Evolutionary conservation across 2,113 vertebrate genomes (phyloP).

Genomic region (Rhizomys pruinosus): DNA sequence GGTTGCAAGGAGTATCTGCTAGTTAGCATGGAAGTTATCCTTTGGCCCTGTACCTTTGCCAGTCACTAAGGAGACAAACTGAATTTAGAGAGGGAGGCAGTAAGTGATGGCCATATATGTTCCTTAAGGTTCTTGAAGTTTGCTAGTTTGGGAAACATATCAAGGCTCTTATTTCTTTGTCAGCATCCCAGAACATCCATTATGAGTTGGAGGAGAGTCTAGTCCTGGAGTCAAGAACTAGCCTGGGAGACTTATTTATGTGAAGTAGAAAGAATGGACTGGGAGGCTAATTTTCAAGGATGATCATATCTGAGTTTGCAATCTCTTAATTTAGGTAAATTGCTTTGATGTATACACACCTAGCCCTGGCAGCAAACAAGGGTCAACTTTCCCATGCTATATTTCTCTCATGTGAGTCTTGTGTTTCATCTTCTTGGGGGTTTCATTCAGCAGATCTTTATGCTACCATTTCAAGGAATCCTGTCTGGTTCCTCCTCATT

Average conservation of each 20-base stretch:
- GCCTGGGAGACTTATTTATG: background rate
- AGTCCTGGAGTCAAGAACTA: background rate
- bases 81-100: background rate
- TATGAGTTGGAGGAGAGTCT: background rate
- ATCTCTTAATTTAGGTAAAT: background rate
- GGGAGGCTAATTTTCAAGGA: background rate
- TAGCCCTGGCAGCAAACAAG: background rate
- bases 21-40: background rate
- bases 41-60: background rate
- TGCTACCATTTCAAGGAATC: background rate
- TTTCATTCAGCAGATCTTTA: background rate
- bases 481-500: background rate
- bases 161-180: background rate
- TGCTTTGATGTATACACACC: background rate
- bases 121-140: background rate
- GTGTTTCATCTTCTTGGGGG: background rate
- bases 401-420: background rate
- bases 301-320: background rate
- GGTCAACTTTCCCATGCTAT: background rate
- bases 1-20: background rate
- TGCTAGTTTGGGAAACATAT: background rate
- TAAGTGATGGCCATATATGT: background rate
- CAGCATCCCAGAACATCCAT: background rate
- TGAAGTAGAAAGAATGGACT: background rate
- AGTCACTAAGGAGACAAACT: background rate